Base-by-base conservation (phyloP, 2,797 vertebrate genomes). In the Graptemys geographica region DNA sequence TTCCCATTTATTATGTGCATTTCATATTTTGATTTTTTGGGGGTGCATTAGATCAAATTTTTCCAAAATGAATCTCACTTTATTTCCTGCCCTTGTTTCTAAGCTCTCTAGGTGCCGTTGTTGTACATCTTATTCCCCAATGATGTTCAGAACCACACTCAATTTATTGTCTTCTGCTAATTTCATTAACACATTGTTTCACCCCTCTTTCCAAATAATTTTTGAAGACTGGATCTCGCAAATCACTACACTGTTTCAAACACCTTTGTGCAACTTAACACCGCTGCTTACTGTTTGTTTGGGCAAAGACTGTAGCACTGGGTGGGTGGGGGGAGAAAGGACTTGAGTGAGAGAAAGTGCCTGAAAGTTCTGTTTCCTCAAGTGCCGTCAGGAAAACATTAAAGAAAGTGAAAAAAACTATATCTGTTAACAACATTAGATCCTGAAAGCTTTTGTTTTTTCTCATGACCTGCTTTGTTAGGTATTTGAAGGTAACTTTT, bases 81-180 rank as follows among this genome's bases (percentile, higher is more conserved):
- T 97, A 93, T 94, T 94, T 97, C 88, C 83, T 96, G 44, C 89
- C 87, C 89, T 91, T 5, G 44, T 28, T 41, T 49, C 44, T 78
- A 31, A 78, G 41, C 27, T 7, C 44, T 49, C 27, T 18, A 18
- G 91, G 96, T 83, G 27, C 86, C 74, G 53, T 87, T 92, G 88
- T 86, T 94, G 79, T 79, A 92, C 95, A 87, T 3, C 19, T 89
- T 86, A 47, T 3, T 96, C 95, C 96, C 93, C 93, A 92, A 89
- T 69, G 4, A 0, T 83, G 92, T 87, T 83, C 95, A 88, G 96
- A 52, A 88, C 84, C 87, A 97, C 95, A 97, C 86, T 96, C 96
- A 96, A 88, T 96, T 96, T 92, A 96, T 96, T 96, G 96, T 96
- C 96, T 97, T 94, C 96, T 96, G 96, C 84, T 96, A 95, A 97